Conservation (phyloP, 1,140 invertebrate genomes). For the Bombus difficillimus region DNA sequence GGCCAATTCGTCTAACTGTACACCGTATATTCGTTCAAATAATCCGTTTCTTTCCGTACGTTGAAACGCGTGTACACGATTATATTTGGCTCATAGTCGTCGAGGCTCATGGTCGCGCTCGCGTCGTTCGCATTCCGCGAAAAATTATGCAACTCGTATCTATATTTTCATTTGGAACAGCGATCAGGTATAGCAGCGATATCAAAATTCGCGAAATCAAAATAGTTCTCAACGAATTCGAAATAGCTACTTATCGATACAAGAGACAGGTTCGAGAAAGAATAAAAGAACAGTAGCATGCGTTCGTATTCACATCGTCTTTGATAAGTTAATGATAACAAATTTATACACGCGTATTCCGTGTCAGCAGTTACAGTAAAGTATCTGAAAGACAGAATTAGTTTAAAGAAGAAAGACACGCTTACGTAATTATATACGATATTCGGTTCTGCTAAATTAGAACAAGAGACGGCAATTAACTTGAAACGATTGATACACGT, state of each 20-base stretch:
- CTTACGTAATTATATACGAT: not conserved
- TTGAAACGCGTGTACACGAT: not conserved
- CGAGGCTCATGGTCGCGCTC: too few relatives aligned
- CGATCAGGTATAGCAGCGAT: not conserved
- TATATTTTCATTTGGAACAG: not conserved
- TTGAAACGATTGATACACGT: not conserved
- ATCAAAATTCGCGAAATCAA: not conserved
- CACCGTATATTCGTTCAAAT: conserved; percentile 72
- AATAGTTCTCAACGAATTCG: not conserved
- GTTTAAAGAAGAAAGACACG: too few relatives aligned
- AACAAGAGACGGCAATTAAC: not conserved
- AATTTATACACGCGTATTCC: not conserved
- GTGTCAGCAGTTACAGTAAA: too few relatives aligned
- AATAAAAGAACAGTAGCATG: not conserved
- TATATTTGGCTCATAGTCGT: too few relatives aligned
- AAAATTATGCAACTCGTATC: not conserved
- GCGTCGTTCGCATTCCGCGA: too few relatives aligned
- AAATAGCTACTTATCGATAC: not conserved
- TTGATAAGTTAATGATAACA: not conserved
- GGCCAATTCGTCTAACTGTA: conserved; percentile 77
- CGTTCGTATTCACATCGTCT: not conserved
- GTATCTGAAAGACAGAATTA: too few relatives aligned
- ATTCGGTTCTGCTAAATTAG: not conserved
- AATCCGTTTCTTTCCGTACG: conserved; percentile 33
- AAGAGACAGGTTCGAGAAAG: not conserved